Conservation (phyloP, 2,797 vertebrate genomes). For the Eidolon dupreanum region DNA sequence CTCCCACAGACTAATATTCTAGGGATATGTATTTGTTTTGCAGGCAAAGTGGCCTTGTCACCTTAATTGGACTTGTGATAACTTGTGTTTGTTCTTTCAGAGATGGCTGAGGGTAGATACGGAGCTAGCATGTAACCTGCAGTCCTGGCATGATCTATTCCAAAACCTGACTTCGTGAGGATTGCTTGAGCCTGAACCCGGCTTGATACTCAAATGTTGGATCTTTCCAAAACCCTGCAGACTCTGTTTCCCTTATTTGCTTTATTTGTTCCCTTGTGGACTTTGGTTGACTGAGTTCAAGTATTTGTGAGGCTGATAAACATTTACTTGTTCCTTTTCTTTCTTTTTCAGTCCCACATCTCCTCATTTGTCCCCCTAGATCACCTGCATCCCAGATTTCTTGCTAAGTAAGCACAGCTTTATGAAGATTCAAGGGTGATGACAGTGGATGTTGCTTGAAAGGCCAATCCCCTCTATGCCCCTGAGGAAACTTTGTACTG, state of each 20-base stretch:
- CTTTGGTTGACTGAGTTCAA: not conserved
- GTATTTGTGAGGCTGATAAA: not conserved
- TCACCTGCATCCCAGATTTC: not conserved
- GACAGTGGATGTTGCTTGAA: not conserved
- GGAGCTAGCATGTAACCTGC: not conserved
- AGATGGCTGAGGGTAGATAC: not conserved
- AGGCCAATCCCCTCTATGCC: not conserved
- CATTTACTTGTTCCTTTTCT: not conserved
- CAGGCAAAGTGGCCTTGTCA: not conserved
- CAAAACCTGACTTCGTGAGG: not conserved
- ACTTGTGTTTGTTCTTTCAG: not conserved
- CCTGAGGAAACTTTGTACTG: not conserved
- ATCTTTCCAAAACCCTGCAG: not conserved
- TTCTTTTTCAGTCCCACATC: not conserved
- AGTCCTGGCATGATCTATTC: not conserved
- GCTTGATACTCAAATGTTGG: not conserved
- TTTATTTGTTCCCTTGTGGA: not conserved
- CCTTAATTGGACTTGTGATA: not conserved
- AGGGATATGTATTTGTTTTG: not conserved
- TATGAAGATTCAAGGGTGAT: not conserved
- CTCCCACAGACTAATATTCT: not conserved
- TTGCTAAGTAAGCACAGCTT: slow-evolving; percentile 19
- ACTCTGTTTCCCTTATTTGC: not conserved
- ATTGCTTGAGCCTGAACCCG: not conserved
- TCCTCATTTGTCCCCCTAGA: not conserved